A percentile compares a stretch with the other conserved stretches of the same genome.
Evolutionary conservation across 2,113 vertebrate species (phyloP).

Genomic region (Galbula dea): DNA sequence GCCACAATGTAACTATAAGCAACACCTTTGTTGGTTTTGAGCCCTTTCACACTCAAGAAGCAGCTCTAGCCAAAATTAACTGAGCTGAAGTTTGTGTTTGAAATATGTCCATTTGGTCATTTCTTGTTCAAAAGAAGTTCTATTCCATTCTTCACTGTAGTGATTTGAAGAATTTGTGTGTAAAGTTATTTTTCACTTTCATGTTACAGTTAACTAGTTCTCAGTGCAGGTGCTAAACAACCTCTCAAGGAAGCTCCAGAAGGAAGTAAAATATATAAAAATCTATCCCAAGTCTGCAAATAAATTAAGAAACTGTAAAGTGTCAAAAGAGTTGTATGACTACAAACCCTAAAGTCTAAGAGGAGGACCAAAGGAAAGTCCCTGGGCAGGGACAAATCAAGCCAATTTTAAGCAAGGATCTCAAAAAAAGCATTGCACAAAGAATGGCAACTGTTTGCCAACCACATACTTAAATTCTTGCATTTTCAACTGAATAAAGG

Average conservation of each 20-base stretch:
- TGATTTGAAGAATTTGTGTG: conserved; percentile 65
- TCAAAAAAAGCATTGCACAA: not conserved
- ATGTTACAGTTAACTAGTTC: conserved; percentile 71
- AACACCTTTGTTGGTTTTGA: conserved; percentile 58
- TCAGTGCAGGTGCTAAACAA: conserved; percentile 81
- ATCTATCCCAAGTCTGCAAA: conserved; percentile 76
- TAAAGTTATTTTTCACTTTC: conserved; percentile 66
- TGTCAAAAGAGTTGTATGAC: conserved; percentile 66
- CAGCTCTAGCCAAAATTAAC: conserved; percentile 77
- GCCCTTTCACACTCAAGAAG: conserved; percentile 62
- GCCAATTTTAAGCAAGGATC: not conserved
- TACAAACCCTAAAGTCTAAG: conserved; percentile 62
- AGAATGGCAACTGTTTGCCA: not conserved
- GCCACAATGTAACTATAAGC: conserved; percentile 62
- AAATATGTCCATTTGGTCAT: conserved; percentile 74
- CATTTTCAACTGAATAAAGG: conserved; percentile 24
- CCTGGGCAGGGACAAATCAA: conserved; percentile 33
- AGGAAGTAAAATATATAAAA: conserved; percentile 76
- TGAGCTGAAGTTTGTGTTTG: conserved; percentile 70
- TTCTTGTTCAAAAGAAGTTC: conserved; percentile 58
- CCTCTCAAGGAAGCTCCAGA: conserved; percentile 80
- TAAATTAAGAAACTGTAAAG: conserved; percentile 76
- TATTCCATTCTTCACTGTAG: conserved; percentile 47
- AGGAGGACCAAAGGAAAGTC: conserved; percentile 47
- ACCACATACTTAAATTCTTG: not conserved